A percentile compares a stretch with the other conserved stretches of the same genome.
phyloP scores from a whole-genome alignment of 2,113 vertebrate species.

The Noturus placidus region DNA sequence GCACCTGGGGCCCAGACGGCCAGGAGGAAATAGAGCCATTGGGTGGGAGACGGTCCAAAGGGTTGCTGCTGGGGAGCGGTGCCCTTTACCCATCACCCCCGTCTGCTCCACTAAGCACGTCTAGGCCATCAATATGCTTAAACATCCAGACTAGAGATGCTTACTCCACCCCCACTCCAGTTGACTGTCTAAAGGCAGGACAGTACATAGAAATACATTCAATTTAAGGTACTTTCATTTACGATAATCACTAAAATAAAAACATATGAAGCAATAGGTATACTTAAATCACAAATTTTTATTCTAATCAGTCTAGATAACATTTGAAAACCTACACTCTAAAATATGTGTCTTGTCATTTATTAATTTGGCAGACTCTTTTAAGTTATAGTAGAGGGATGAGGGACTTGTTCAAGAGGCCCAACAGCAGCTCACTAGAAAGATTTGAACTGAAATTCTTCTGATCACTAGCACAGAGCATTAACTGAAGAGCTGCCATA shows the following conservation, averaged over 20 bases:
- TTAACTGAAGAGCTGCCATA: neutral
- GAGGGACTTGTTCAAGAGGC: neutral
- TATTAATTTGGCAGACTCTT: neutral
- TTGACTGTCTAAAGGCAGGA: neutral
- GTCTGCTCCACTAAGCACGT: slow-evolving; percentile 25
- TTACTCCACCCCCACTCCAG: slow-evolving; percentile 17
- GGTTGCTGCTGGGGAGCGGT: slow-evolving; percentile 34
- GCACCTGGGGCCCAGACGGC: slow-evolving; percentile 68
- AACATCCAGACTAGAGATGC: slow-evolving; percentile 13
- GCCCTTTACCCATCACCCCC: slow-evolving; percentile 16
- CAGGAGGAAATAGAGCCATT: slow-evolving; percentile 42
- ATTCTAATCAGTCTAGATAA: neutral
- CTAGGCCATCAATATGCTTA: slow-evolving; percentile 30
- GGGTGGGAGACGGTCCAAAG: slow-evolving; percentile 49
- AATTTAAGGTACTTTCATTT: neutral
- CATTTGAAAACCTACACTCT: neutral
- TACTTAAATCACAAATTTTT: neutral
- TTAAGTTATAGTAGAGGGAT: neutral
- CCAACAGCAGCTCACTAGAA: neutral
- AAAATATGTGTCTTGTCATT: neutral
- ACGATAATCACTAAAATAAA: neutral
- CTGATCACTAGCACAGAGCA: neutral
- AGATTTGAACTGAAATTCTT: neutral
- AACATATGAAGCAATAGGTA: neutral
- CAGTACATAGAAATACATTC: slow-evolving; percentile 12